These are phyloP conservation scores for Botia kubotai DNA, from an alignment of 2,797 vertebrate genomes.

Conservation along the genomic window DNA sequence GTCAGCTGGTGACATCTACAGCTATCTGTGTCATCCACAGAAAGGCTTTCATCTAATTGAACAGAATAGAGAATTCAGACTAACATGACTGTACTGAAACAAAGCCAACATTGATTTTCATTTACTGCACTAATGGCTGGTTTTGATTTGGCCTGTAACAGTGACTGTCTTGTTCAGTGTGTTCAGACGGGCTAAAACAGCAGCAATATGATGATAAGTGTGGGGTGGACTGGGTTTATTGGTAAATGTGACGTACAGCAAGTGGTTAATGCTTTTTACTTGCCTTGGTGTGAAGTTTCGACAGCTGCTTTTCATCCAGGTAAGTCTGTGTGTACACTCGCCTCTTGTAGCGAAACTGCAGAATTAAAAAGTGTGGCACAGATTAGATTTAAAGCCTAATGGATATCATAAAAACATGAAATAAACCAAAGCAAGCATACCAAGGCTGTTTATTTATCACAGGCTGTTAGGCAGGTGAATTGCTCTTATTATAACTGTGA, in stretches of 20 bases:
- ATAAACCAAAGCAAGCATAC: background rate
- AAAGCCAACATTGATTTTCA: constrained; percentile 55
- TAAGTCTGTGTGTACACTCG: constrained; percentile 92
- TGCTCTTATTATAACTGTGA: constrained; percentile 11
- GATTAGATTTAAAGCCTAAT: background rate
- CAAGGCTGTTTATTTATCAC: background rate
- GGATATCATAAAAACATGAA: background rate
- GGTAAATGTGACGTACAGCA: background rate
- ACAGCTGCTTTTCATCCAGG: constrained; percentile 95
- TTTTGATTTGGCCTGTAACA: constrained; percentile 45
- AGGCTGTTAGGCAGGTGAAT: background rate
- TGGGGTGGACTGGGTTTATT: constrained; percentile 3
- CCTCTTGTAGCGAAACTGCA: constrained; percentile 95
- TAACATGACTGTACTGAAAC: constrained; percentile 32
- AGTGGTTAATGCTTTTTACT: constrained; percentile 46
- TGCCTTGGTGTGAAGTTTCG: constrained; percentile 98
- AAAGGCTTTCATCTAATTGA: constrained; percentile 28
- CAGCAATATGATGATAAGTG: constrained; percentile 29
- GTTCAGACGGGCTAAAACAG: background rate
- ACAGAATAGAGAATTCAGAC: constrained; percentile 30
- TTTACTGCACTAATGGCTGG: constrained; percentile 49
- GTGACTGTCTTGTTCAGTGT: constrained; percentile 9
- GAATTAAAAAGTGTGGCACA: constrained; percentile 60
- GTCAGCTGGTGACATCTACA: constrained; percentile 1
- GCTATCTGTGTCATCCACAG: constrained; percentile 16